These are phyloP conservation scores for Cheilosia scutellata DNA, from an alignment of 2,888 invertebrate genomes.

Conservation along the genomic window DNA sequence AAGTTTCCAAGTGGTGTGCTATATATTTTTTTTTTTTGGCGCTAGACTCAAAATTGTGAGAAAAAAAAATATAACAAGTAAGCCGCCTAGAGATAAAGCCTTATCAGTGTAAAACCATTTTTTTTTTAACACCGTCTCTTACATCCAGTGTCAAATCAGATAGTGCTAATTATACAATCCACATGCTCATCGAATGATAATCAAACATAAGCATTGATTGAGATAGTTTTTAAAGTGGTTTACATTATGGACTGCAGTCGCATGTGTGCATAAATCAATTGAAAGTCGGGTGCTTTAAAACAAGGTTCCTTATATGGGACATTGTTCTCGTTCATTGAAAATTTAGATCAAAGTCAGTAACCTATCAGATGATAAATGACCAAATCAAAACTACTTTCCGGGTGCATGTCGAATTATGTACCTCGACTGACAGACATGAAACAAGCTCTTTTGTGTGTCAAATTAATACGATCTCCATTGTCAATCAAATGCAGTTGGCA, in stretches of 20 bases:
- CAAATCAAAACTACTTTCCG: neutral
- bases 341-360: slow-evolving; percentile 32
- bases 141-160: slow-evolving; percentile 1
- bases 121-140: neutral
- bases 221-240: slow-evolving; percentile 4
- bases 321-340: neutral
- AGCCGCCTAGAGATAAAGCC: slow-evolving; percentile 26
- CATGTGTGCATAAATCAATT: slow-evolving; percentile 21
- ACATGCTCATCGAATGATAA: slow-evolving; percentile 15
- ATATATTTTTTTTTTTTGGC: slow-evolving; percentile 33
- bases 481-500: slow-evolving; percentile 1
- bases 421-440: neutral
- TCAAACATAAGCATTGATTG: slow-evolving; percentile 18
- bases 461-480: neutral
- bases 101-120: slow-evolving; percentile 27
- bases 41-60: neutral
- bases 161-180: slow-evolving; percentile 6
- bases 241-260: neutral
- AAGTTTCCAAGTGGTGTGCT: slow-evolving; percentile 21
- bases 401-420: neutral
- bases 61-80: slow-evolving; percentile 34
- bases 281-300: neutral
- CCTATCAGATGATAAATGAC: slow-evolving; percentile 3
- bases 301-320: neutral
- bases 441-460: slow-evolving; percentile 16